Percentiles rank a stretch among this genome's conserved stretches.
These are phyloP conservation scores for Acanthurus lineatus DNA, from an alignment of 2,797 vertebrate species.

Conservation along the genomic window DNA sequence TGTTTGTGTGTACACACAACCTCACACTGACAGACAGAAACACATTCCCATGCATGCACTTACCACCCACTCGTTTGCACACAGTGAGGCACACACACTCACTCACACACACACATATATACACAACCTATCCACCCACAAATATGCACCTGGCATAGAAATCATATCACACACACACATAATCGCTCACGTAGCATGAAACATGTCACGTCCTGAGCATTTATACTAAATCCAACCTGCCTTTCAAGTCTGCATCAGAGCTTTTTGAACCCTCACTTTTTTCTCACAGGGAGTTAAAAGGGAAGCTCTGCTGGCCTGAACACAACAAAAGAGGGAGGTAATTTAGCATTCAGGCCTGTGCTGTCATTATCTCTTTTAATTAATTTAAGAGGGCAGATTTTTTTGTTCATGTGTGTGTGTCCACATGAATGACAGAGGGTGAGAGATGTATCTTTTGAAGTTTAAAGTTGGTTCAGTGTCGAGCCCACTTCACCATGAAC, in stretches of 20 bases:
- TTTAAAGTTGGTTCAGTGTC: constrained; percentile 37
- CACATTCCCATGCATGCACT: constrained; percentile 70
- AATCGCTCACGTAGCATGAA: constrained; percentile 16
- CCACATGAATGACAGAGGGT: constrained; percentile 14
- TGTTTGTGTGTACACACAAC: constrained; percentile 50
- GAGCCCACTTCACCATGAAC: constrained; percentile 30
- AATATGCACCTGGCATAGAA: no score
- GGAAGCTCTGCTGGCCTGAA: constrained; percentile 30
- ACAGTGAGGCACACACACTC: constrained; percentile 38
- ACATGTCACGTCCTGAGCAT: constrained; percentile 28
- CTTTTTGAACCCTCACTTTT: constrained; percentile 47
- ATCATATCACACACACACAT: not conserved
- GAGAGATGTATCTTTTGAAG: not conserved
- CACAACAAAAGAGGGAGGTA: constrained; percentile 28
- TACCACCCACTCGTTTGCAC: constrained; percentile 62
- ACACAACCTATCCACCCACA: no score
- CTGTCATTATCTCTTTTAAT: constrained; percentile 55
- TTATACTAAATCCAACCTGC: constrained; percentile 47
- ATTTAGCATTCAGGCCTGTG: constrained; percentile 42
- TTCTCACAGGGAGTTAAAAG: constrained; percentile 47
- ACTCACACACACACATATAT: constrained; percentile 36
- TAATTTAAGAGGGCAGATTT: constrained; percentile 38
- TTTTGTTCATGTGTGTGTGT: constrained; percentile 6
- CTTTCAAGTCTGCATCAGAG: constrained; percentile 57
- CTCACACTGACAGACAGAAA: constrained; percentile 48